Percentiles rank a stretch among this genome's conserved stretches.
Evolutionary conservation across 2,888 invertebrate species (phyloP).

Genomic region (Colostygia pectinataria): DNA sequence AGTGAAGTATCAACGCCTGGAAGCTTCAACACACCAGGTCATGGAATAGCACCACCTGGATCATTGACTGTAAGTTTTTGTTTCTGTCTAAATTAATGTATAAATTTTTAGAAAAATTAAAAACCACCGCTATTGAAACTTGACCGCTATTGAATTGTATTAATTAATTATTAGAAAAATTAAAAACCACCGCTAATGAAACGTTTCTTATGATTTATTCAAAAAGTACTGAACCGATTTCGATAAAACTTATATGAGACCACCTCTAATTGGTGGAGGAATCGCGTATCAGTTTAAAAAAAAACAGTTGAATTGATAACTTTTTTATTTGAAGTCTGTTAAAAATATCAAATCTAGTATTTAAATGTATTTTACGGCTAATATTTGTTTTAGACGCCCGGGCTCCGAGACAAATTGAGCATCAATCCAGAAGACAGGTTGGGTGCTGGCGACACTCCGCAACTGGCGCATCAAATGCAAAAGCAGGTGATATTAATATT

Average conservation of each 20-base stretch:
- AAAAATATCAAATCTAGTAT: neutral
- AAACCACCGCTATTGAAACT: no score
- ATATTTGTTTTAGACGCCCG: constrained; percentile 80
- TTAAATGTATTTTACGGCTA: neutral
- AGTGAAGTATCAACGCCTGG: constrained; percentile 84
- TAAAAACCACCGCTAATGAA: no score
- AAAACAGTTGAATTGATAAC: no score
- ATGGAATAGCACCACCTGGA: constrained; percentile 50
- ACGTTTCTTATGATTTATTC: no score
- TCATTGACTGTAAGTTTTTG: constrained; percentile 50
- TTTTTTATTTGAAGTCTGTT: no score
- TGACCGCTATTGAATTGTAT: no score
- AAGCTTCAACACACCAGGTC: constrained; percentile 84
- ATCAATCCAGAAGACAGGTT: constrained; percentile 95
- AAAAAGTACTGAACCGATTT: no score
- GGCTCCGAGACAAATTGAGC: constrained; percentile 95
- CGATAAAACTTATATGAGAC: no score
- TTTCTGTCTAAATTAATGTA: neutral
- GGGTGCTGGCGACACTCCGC: constrained; percentile 87
- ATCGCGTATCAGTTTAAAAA: no score
- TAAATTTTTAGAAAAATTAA: no score
- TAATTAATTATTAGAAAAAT: no score
- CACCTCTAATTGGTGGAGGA: no score
- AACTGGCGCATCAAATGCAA: constrained; percentile 85
- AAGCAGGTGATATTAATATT: constrained; percentile 80